Base-by-base conservation (phyloP, 2,113 vertebrate species). In the Alectura lathami region DNA sequence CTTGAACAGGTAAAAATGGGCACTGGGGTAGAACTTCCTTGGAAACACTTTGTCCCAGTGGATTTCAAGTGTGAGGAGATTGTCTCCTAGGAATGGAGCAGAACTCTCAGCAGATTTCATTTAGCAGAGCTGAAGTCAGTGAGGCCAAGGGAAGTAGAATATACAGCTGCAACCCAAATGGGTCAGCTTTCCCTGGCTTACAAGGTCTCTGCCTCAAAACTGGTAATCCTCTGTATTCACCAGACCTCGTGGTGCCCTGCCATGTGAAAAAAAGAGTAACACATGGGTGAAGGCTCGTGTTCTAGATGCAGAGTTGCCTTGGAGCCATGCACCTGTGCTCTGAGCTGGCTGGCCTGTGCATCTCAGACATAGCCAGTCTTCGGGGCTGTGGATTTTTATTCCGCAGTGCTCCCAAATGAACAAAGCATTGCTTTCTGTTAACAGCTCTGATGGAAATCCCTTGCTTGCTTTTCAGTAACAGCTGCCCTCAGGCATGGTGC, bases 1-100 rank as follows among this genome's bases (percentile, higher is more conserved):
- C 89, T 97, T 99, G 11, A 99, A 99, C 98, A 99, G 99, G 99
- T 99, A 89, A 96, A 42, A 6, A n/a, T 38, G 18, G 10, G 8
- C n/a, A 15, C 11, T 2, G 22, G 3, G 3, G 0, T 3, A 16
- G 0, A 36, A 2, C 13, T 17, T 11, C n/a, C 26, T 27, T 54
- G 4, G 32, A 54, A 70, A 63, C 54, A 38, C 30, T 8, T 42
- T 29, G 23, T 45, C 17, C 47, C 21, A 13, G 16, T 38, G 17
- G 22, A 40, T 40, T 50, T 81, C 11, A 22, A 13, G 10, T 29
- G 12, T 17, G 45, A 68, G 22, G 47, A 72, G 51, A 5, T 21
- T 69, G 8, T 43, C 42, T 43, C 42, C 42, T 43, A 43, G 42
- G 42, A 43, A 43, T 43, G 42, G 11, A 12, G 42, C 42, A 43